Evolutionary conservation across 2,113 vertebrate species (phyloP).

Genomic region (Trochalopteron elliotii): DNA sequence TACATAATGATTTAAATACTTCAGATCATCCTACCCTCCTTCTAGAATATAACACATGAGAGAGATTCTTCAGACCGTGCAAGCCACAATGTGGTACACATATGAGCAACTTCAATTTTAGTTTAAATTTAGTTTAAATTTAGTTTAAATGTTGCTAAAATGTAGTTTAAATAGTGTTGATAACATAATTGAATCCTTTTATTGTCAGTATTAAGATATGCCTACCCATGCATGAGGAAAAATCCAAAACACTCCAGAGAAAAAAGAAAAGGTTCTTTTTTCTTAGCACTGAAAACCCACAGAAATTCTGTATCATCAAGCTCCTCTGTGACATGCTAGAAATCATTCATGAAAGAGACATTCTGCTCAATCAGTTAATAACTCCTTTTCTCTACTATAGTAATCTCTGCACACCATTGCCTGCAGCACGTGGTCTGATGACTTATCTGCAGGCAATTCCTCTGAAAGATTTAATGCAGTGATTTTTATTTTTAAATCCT

Average conservation of each 20-base stretch:
- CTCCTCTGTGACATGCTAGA: neutral
- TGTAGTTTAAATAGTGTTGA: neutral
- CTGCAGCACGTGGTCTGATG: neutral
- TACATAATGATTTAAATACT: neutral
- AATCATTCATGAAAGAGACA: neutral
- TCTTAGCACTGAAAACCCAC: neutral
- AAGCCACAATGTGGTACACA: neutral
- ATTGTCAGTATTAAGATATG: neutral
- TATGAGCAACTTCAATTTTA: neutral
- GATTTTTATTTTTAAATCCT: slow-evolving; percentile 15
- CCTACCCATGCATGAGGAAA: neutral
- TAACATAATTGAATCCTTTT: neutral
- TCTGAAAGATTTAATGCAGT: neutral
- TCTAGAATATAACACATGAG: neutral
- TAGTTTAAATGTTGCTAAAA: neutral
- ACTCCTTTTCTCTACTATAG: neutral
- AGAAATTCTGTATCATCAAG: neutral
- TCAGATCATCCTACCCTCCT: neutral
- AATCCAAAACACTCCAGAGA: neutral
- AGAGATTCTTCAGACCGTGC: neutral
- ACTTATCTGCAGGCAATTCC: neutral
- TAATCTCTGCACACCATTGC: neutral
- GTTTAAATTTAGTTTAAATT: neutral
- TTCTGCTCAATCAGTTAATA: neutral
- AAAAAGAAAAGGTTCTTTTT: neutral